phyloP scores from a whole-genome alignment of 2,888 invertebrate species.

The Stegana nigrithorax region DNA sequence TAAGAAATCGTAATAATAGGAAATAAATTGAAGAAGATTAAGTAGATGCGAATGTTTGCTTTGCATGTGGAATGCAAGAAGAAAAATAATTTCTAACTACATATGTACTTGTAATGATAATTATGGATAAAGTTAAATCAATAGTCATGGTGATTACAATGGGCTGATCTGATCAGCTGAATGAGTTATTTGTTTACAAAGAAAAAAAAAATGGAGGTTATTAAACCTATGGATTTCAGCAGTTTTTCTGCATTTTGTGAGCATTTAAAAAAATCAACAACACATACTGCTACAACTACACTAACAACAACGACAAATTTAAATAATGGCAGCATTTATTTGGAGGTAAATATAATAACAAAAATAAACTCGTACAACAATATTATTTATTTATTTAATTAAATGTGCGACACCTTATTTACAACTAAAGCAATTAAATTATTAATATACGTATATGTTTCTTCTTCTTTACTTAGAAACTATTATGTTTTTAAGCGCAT shows the following conservation, averaged over 20 bases:
- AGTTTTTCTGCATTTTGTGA: constrained; percentile 65
- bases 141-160: too few relatives aligned
- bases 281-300: constrained; percentile 42
- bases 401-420: constrained; percentile 43
- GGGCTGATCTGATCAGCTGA: too few relatives aligned
- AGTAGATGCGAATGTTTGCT: not conserved
- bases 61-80: not conserved
- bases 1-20: constrained; percentile 22
- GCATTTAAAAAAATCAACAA: constrained; percentile 63
- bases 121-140: too few relatives aligned
- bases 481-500: too few relatives aligned
- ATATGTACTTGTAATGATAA: too few relatives aligned
- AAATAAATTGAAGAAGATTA: constrained; percentile 30
- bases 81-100: too few relatives aligned
- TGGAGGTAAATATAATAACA: constrained; percentile 52
- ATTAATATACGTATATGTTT: not conserved
- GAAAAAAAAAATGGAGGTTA: constrained; percentile 60
- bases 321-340: constrained; percentile 59
- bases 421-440: constrained; percentile 18
- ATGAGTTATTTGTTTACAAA: constrained; percentile 15
- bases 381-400: constrained; percentile 39
- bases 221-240: constrained; percentile 66
- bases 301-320: constrained; percentile 38
- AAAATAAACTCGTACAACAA: constrained; percentile 28
- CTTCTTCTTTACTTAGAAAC: too few relatives aligned